Conservation (phyloP, 2,113 vertebrate species). For the Polyodon spathula region DNA sequence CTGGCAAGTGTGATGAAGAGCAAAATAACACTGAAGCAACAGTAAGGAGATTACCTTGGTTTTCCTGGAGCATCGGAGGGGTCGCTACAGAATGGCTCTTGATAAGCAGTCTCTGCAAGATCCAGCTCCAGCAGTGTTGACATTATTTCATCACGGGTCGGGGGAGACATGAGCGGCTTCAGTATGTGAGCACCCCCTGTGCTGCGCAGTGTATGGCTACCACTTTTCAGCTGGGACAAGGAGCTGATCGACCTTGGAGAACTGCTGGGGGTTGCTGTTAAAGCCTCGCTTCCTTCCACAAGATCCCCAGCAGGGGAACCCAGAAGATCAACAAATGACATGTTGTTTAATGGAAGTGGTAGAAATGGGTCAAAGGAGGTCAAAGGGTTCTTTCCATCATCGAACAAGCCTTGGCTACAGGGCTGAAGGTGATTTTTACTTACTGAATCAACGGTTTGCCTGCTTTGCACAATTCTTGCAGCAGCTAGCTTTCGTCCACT, state of each 20-base stretch:
- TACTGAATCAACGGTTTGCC: constrained; percentile 55
- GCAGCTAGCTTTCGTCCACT: constrained; percentile 44
- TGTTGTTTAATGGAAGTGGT: constrained; percentile 63
- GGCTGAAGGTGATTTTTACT: constrained; percentile 74
- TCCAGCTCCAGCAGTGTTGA: constrained; percentile 79
- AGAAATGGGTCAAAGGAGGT: constrained; percentile 56
- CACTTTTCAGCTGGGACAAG: constrained; percentile 75
- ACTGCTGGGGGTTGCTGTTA: constrained; percentile 83
- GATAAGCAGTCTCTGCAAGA: constrained; percentile 83
- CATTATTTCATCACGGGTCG: constrained; percentile 89
- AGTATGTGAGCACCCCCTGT: constrained; percentile 68
- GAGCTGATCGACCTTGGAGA: constrained; percentile 86
- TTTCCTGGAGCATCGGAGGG: constrained; percentile 86
- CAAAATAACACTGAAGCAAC: background rate
- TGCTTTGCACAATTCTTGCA: constrained; percentile 55
- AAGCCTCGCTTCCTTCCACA: constrained; percentile 64
- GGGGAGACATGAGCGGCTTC: constrained; percentile 95
- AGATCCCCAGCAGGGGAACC: constrained; percentile 77
- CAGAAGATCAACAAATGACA: constrained; percentile 67
- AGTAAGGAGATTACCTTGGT: constrained; percentile 65
- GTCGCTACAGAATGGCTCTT: constrained; percentile 94
- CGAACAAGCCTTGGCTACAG: constrained; percentile 66
- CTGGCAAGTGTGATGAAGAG: too few relatives aligned
- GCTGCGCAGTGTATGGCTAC: constrained; percentile 66
- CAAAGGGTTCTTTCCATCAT: constrained; percentile 68